A percentile compares a stretch with the other conserved stretches of the same genome.
Conservation (phyloP, 2,888 invertebrate species). For the Aspidapion aeneum region DNA sequence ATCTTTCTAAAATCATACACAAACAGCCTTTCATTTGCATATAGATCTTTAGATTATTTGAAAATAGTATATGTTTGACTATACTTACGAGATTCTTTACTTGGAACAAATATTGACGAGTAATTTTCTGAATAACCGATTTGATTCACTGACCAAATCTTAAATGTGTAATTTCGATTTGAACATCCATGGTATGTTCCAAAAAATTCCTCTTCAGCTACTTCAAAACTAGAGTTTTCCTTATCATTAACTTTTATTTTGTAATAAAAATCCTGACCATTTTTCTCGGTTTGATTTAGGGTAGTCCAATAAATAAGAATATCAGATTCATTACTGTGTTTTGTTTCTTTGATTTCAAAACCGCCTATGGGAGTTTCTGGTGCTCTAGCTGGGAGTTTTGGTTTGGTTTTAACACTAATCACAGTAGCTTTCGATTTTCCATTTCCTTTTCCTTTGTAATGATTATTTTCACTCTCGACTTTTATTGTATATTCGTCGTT, state of each 20-base stretch:
- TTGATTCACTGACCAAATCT: neutral
- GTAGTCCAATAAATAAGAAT: neutral
- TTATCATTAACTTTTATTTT: neutral
- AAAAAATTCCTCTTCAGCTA: neutral
- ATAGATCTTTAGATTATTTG: too few species aligned
- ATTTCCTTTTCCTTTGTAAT: neutral
- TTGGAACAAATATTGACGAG: neutral
- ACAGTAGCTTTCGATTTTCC: neutral
- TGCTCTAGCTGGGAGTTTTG: neutral
- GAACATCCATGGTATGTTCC: neutral
- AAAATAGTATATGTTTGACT: too few species aligned
- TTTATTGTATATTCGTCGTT: neutral
- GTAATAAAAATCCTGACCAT: neutral
- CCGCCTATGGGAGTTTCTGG: neutral
- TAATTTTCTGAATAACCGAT: neutral
- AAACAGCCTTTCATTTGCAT: too few species aligned
- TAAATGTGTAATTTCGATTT: neutral
- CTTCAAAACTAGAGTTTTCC: neutral
- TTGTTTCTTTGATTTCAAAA: neutral
- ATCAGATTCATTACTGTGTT: neutral
- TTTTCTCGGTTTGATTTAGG: neutral
- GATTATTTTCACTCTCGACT: neutral
- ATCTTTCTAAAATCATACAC: too few species aligned
- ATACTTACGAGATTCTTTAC: neutral
- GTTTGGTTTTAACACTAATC: neutral